Evolutionary conservation across 2,797 vertebrate genomes (phyloP).

Genomic region (Sternarchorhynchus goeldii): DNA sequence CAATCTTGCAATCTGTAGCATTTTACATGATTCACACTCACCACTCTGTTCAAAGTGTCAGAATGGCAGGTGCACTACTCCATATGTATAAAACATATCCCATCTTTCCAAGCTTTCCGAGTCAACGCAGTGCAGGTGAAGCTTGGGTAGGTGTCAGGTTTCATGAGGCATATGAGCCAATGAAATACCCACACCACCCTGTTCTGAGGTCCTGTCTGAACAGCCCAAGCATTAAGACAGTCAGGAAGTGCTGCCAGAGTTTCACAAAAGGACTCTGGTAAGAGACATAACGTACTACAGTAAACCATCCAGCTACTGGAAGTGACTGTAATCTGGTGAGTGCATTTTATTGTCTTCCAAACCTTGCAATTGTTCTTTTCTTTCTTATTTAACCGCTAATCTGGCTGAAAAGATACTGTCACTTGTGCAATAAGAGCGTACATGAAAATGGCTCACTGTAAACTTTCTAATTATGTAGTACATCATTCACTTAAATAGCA

Average conservation of each 20-base stretch:
- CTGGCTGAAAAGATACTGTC: neutral
- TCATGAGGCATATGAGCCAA: slow-evolving; percentile 72
- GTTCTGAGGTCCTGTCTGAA: slow-evolving; percentile 58
- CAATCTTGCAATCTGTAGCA: too few relatives aligned
- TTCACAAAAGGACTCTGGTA: slow-evolving; percentile 52
- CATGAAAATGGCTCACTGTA: too few relatives aligned
- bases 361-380: neutral
- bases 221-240: slow-evolving; percentile 67
- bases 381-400: neutral
- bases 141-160: slow-evolving; percentile 69
- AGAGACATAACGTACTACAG: slow-evolving; percentile 18
- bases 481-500: too few relatives aligned
- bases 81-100: neutral
- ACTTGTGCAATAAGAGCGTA: too few relatives aligned
- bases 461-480: too few relatives aligned
- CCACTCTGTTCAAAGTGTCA: too few relatives aligned
- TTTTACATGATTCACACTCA: too few relatives aligned
- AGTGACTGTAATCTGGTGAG: slow-evolving; percentile 26
- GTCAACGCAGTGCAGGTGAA: slow-evolving; percentile 58
- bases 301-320: neutral
- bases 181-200: slow-evolving; percentile 53
- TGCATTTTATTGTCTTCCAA: neutral
- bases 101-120: slow-evolving; percentile 1
- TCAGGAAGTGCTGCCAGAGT: slow-evolving; percentile 67
- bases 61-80: too few relatives aligned